Evolutionary conservation across 2,888 invertebrate genomes (phyloP).

Genomic region (Cylindroiulus punctatus): DNA sequence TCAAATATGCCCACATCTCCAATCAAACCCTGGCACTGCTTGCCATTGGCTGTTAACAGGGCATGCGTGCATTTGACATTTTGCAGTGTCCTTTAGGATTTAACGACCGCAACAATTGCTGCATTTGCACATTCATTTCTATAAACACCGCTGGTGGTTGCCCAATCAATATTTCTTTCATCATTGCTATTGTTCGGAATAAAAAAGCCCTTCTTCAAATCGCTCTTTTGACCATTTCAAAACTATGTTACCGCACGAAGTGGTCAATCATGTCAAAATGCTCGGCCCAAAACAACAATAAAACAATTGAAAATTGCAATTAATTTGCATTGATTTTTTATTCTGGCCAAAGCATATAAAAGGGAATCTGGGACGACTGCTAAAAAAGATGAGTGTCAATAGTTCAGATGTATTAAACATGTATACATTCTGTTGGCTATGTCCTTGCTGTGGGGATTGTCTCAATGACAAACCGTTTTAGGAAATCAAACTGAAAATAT

Average conservation of each 20-base stretch:
- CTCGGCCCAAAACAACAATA: background rate
- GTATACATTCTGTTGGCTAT: no score
- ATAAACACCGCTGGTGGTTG: constrained; percentile 3
- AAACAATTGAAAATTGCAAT: background rate
- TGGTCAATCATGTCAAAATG: background rate
- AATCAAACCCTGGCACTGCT: background rate
- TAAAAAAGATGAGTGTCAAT: no score
- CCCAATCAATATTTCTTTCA: constrained; percentile 16
- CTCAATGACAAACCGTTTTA: no score
- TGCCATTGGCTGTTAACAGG: constrained; percentile 46
- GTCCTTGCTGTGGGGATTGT: no score
- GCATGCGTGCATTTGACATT: constrained; percentile 49
- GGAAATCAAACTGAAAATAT: no score
- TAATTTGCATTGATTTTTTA: background rate
- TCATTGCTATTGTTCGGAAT: background rate
- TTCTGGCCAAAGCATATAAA: background rate
- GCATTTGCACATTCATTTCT: background rate
- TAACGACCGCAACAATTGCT: constrained; percentile 9
- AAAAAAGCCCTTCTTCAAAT: constrained; percentile 29
- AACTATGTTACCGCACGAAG: background rate
- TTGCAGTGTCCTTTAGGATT: constrained; percentile 29
- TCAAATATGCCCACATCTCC: constrained; percentile 20
- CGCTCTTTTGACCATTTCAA: constrained; percentile 5
- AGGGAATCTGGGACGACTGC: background rate
- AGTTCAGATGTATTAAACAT: no score